Conservation (phyloP, 2,888 invertebrate species). For the Arctia plantaginis region DNA sequence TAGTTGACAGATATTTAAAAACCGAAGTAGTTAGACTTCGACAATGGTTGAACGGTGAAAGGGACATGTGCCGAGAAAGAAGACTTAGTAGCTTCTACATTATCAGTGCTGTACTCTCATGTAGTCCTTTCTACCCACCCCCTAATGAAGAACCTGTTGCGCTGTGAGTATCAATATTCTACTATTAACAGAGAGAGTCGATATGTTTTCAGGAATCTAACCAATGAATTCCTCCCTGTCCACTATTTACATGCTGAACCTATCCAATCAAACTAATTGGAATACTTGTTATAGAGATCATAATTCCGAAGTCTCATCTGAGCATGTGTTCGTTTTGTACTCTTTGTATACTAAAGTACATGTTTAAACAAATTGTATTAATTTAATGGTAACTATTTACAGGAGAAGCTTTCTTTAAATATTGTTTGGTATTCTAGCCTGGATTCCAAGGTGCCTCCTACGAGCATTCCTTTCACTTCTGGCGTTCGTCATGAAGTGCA, state of each 20-base stretch:
- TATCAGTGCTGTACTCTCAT: constrained; percentile 88
- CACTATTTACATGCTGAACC: too few relatives aligned
- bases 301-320: not conserved
- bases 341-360: not conserved
- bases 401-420: not conserved
- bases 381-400: not conserved
- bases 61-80: constrained; percentile 88
- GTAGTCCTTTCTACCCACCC: constrained; percentile 88
- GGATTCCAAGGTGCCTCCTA: constrained; percentile 86
- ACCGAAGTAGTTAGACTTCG: constrained; percentile 88
- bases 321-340: not conserved
- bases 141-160: constrained; percentile 88
- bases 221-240: too few relatives aligned
- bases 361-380: not conserved
- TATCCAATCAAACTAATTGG: too few relatives aligned
- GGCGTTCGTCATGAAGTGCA: constrained; percentile 75
- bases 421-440: constrained; percentile 72
- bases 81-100: constrained; percentile 89
- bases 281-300: not conserved
- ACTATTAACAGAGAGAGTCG: not conserved
- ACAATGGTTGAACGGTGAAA: constrained; percentile 83
- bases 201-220: not conserved
- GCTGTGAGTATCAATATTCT: constrained; percentile 80
- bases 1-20: constrained; percentile 89
- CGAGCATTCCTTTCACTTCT: constrained; percentile 80